These are phyloP conservation scores for Eupithecia subumbrata DNA, from an alignment of 2,888 invertebrate species.

Conservation along the genomic window DNA sequence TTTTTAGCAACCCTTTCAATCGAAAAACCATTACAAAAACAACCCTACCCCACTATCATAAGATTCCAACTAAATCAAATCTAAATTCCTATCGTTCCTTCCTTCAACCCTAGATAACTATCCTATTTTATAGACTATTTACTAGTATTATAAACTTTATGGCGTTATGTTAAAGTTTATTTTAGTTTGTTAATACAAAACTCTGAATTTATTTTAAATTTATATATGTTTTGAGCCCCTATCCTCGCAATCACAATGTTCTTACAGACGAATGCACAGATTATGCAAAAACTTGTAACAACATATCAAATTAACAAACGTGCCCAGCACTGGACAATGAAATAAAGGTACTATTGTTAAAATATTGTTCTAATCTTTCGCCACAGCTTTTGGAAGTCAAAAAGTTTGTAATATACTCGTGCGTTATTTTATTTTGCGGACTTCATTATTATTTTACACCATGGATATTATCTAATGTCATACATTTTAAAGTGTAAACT, in stretches of 20 bases:
- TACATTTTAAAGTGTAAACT: neutral
- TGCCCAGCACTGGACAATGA: constrained; percentile 45
- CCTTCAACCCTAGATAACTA: constrained; percentile 24
- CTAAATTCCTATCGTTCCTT: neutral
- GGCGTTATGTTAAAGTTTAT: neutral
- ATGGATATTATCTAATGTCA: neutral
- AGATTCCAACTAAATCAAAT: neutral
- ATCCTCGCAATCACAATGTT: constrained; percentile 54
- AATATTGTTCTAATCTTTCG: constrained; percentile 39
- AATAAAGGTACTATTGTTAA: constrained; percentile 43
- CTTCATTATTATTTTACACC: neutral
- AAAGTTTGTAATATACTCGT: constrained; percentile 5
- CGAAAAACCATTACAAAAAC: neutral
- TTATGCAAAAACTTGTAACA: constrained; percentile 70
- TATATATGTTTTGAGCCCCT: constrained; percentile 48
- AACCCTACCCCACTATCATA: neutral
- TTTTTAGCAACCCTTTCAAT: constrained; percentile 15
- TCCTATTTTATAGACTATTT: neutral
- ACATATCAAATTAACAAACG: constrained; percentile 63
- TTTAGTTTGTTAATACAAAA: neutral
- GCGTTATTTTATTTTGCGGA: neutral
- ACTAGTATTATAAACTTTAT: neutral
- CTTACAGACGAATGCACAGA: constrained; percentile 68
- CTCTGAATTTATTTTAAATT: constrained; percentile 5
- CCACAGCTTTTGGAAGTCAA: constrained; percentile 40